phyloP scores from a whole-genome alignment of 2,113 vertebrate species.

The Eretmochelys imbricata region DNA sequence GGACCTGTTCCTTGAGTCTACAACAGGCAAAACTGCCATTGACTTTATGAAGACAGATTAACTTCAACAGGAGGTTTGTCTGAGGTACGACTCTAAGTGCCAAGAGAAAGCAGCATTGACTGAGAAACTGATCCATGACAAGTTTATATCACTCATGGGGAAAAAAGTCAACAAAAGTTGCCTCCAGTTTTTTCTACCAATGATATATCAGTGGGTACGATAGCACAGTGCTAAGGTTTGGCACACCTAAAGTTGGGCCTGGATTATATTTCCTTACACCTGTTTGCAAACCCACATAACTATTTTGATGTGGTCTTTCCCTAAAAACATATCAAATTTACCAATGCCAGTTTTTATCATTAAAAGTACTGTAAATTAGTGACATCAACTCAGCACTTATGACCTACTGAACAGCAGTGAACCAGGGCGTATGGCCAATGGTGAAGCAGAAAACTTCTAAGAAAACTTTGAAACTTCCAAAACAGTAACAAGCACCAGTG shows the following conservation, averaged over 20 bases:
- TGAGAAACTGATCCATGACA: background rate
- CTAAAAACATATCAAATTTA: background rate
- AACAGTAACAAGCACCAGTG: background rate
- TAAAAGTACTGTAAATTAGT: background rate
- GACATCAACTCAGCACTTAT: accelerated
- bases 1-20: conserved; percentile 36
- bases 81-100: conserved; percentile 28
- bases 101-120: conserved; percentile 21
- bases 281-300: background rate
- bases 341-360: background rate
- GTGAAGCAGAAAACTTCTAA: background rate
- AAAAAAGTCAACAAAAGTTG: conserved; percentile 23
- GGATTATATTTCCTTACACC: background rate
- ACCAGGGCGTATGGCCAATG: accelerated
- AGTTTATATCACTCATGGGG: conserved; percentile 15
- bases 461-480: background rate
- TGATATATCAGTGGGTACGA: background rate
- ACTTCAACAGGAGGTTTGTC: conserved; percentile 59
- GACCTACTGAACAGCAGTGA: background rate
- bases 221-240: background rate
- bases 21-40: conserved; percentile 53
- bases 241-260: background rate
- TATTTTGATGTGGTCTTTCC: background rate
- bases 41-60: conserved; percentile 60
- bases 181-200: background rate